Conservation (phyloP, 2,797 vertebrate species). For the Phalanger gymnotis region DNA sequence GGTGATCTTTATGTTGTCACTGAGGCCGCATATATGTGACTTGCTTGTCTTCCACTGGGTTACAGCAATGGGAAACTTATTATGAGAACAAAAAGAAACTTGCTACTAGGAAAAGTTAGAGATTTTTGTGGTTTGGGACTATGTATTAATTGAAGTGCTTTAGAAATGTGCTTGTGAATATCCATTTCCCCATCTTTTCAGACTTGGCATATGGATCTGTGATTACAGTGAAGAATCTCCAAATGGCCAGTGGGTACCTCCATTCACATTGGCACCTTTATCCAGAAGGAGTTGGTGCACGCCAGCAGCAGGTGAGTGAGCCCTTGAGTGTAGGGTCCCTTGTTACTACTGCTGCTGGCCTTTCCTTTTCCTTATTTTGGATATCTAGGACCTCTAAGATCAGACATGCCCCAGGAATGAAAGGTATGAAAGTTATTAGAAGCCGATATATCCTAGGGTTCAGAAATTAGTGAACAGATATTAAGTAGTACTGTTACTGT, state of each 20-base stretch:
- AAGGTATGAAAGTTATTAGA: neutral
- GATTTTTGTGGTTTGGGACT: neutral
- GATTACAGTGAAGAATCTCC: constrained; percentile 95
- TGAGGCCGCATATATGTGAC: neutral
- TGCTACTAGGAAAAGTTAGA: neutral
- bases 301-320: constrained; percentile 94
- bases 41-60: neutral
- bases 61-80: neutral
- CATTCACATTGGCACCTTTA: constrained; percentile 98
- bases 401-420: neutral
- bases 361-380: neutral
- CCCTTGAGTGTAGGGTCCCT: accelerated
- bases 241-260: constrained; percentile 96
- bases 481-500: neutral
- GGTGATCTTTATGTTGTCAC: neutral
- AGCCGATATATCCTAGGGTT: neutral
- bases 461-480: neutral
- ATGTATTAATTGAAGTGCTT: neutral
- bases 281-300: constrained; percentile 93
- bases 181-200: constrained; percentile 70
- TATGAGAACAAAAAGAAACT: neutral
- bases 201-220: constrained; percentile 96
- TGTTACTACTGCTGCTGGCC: accelerated
- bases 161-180: neutral
- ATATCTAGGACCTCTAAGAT: neutral